Evolutionary conservation across 2,888 invertebrate species (phyloP).

Genomic region (Diplolepis rosae): DNA sequence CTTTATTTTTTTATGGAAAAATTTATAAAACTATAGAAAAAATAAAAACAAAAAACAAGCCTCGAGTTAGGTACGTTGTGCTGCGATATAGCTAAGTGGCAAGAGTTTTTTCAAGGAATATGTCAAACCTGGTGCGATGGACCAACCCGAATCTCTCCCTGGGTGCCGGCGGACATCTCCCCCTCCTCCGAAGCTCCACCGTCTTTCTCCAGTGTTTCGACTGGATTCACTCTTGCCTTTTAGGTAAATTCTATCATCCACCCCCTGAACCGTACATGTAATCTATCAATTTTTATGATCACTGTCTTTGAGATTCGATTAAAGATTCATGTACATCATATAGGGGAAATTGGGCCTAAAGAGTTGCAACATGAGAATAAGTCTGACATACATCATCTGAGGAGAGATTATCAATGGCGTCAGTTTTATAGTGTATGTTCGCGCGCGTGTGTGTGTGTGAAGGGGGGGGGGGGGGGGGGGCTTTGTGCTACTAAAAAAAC

Average conservation of each 20-base stretch:
- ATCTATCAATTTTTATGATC: slow-evolving; percentile 55
- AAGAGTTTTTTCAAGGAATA: slow-evolving; percentile 64
- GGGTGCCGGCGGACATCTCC: slow-evolving; percentile 79
- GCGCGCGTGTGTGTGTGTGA: too few species aligned
- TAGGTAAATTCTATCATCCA: slow-evolving; percentile 72
- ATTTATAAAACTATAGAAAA: slow-evolving; percentile 3
- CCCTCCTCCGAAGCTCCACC: slow-evolving; percentile 73
- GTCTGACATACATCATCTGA: too few species aligned
- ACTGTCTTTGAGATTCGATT: slow-evolving; percentile 11
- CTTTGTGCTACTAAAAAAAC: too few species aligned
- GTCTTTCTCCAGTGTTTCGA: slow-evolving; percentile 73
- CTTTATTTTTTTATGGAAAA: background rate
- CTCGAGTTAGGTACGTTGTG: slow-evolving; percentile 66
- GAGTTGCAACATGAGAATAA: too few species aligned
- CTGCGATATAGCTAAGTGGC: slow-evolving; percentile 68
- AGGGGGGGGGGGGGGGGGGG: too few species aligned
- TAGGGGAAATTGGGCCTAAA: too few species aligned
- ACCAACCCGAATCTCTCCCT: slow-evolving; percentile 86
- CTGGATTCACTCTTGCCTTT: slow-evolving; percentile 69
- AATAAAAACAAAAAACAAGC: slow-evolving; percentile 55
- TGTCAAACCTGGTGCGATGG: slow-evolving; percentile 82
- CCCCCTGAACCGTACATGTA: slow-evolving; percentile 68
- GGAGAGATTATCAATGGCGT: too few species aligned
- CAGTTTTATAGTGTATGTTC: too few species aligned
- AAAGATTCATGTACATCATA: too few species aligned